Conservation (phyloP, 2,888 invertebrate genomes). For the Mechanitis mazaeus region DNA sequence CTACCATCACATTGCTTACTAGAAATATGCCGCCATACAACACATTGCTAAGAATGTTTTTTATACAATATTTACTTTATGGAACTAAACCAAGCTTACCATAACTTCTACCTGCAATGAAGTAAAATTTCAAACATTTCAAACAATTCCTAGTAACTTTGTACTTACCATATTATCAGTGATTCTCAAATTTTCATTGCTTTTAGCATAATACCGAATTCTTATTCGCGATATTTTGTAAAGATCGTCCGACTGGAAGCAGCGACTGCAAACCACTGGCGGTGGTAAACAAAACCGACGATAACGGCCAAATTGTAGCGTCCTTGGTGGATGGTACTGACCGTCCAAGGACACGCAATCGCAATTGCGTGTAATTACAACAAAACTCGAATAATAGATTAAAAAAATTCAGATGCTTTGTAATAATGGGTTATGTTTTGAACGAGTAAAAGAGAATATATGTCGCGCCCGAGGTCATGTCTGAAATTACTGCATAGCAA, state of each 20-base stretch:
- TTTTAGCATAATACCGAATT: constrained; percentile 58
- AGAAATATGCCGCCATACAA: constrained; percentile 17
- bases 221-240: constrained; percentile 61
- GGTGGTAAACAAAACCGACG: constrained; percentile 49
- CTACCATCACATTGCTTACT: constrained; percentile 20
- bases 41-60: not conserved
- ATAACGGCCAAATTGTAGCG: constrained; percentile 52
- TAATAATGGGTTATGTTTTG: constrained; percentile 37
- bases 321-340: constrained; percentile 66
- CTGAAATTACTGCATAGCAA: constrained; percentile 71
- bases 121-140: too few species aligned
- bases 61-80: not conserved
- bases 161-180: constrained; percentile 59
- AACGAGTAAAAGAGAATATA: constrained; percentile 48
- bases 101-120: too few species aligned
- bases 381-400: constrained; percentile 28
- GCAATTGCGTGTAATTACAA: constrained; percentile 62
- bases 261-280: constrained; percentile 54
- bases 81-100: not conserved
- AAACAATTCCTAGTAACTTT: too few species aligned
- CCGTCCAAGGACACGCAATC: constrained; percentile 65
- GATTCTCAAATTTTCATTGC: constrained; percentile 59
- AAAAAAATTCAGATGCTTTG: constrained; percentile 6
- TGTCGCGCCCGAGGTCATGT: constrained; percentile 61
- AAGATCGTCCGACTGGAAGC: constrained; percentile 41